A percentile compares a stretch with the other conserved stretches of the same genome.
phyloP scores from a whole-genome alignment of 2,888 invertebrate genomes.

The Unio delphinus region DNA sequence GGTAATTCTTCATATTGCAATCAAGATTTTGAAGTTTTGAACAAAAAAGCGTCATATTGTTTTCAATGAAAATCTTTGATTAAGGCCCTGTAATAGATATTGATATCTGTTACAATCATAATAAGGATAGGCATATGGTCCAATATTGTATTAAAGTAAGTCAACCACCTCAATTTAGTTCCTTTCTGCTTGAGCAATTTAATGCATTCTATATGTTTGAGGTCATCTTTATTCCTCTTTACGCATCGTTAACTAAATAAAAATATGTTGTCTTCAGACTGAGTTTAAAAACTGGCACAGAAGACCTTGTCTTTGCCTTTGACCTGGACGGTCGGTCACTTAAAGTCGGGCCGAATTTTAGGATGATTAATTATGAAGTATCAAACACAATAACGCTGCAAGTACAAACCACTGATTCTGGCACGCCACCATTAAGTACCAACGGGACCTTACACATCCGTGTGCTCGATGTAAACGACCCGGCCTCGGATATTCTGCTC shows the following conservation, averaged over 20 bases:
- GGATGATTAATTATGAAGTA: conserved; percentile 35
- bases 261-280: conserved; percentile 19
- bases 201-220: too few relatives aligned
- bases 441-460: conserved; percentile 28
- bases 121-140: too few relatives aligned
- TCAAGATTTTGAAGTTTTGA: too few relatives aligned
- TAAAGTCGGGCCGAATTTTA: conserved; percentile 22
- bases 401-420: conserved; percentile 39
- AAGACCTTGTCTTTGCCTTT: conserved; percentile 25
- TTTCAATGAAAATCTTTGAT: too few relatives aligned
- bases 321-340: conserved; percentile 28
- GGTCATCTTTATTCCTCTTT: not conserved
- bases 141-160: too few relatives aligned
- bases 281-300: conserved; percentile 18
- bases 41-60: too few relatives aligned
- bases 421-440: conserved; percentile 25
- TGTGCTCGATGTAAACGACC: conserved; percentile 42
- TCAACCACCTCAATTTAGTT: too few relatives aligned
- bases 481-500: conserved; percentile 37
- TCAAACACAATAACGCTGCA: conserved; percentile 29
- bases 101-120: too few relatives aligned
- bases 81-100: too few relatives aligned
- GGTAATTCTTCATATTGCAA: too few relatives aligned
- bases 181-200: too few relatives aligned
- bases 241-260: not conserved